Evolutionary conservation across 2,888 invertebrate genomes (phyloP), one percentile per base, ranked within the genome.

Genomic region (Anthophora plumipes): DNA sequence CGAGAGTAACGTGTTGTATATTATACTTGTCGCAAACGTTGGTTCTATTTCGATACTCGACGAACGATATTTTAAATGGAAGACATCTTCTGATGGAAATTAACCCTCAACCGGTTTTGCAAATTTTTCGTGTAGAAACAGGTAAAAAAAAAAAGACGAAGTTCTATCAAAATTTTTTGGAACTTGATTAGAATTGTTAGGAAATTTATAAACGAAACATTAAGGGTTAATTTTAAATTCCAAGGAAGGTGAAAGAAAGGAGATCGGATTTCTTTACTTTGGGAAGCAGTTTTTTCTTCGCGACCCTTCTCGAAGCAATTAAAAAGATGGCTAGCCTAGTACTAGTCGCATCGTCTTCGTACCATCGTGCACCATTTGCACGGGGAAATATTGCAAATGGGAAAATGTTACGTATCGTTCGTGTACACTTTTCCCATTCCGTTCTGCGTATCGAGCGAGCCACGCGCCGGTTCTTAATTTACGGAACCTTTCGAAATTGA

Each of bases 401-500:
- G 46, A 22, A 55, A 61, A 54, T 25, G 20, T 70, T 39, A 43
- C 37, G 25, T 12, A 31, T 43, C 43, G 37, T 11, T n/a, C 25
- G 31, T 4, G 31, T 31, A 0, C 1, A 14, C 31, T 57, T 25
- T 4, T 8, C 31, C n/a, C 31, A 31, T 31, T 31, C 31, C 31
- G 31, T 5, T 7, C 25, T 9, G 20, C 14, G 4, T 31, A 17
- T 46, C 39, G 25, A 39, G 17, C 43, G 4, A 9, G 17, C 37
- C 22, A 20, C 25, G 14, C 39, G 25, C 31, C 4, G n/a, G 63
- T 54, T 59, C 39, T 60, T 60, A 31, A 74, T 74, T 60, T 43
- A 43, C 57, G 20, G 39, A 60, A 54, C 39, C 39, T 74, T 74
- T 41, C n/a, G 0, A 43, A 59, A 77, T 64, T 37, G 11, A 50